phyloP scores from a whole-genome alignment of 2,797 vertebrate species.

The Chaunax sp. region DNA sequence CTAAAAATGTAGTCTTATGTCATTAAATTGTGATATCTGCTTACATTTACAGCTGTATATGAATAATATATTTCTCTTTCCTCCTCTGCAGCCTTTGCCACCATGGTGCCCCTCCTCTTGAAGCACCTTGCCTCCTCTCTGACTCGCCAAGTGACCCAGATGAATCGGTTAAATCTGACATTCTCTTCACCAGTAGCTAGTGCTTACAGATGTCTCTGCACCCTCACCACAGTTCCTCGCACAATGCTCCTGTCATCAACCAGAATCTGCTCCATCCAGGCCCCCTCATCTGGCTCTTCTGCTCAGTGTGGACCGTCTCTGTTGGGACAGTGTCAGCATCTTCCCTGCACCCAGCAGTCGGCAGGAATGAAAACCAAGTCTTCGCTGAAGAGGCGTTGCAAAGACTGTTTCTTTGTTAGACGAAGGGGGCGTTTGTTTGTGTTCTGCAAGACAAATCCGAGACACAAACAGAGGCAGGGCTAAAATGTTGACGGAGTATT shows the following conservation, averaged over 20 bases:
- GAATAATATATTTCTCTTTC: background rate
- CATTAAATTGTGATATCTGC: background rate
- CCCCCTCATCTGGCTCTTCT: background rate
- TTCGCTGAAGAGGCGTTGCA: constrained; percentile 86
- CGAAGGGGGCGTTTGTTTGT: constrained; percentile 89
- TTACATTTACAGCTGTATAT: background rate
- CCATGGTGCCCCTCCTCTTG: constrained; percentile 81
- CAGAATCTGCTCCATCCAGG: constrained; percentile 18
- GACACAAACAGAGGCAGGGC: constrained; percentile 92
- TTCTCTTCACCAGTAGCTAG: constrained; percentile 50
- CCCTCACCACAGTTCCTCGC: constrained; percentile 33
- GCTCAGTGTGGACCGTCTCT: constrained; percentile 42
- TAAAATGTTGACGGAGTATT: constrained; percentile 54
- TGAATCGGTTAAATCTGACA: constrained; percentile 40
- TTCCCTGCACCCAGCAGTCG: constrained; percentile 55
- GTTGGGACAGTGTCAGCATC: constrained; percentile 59
- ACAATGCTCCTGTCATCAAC: constrained; percentile 22
- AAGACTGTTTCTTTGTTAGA: constrained; percentile 90
- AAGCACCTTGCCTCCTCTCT: constrained; percentile 67
- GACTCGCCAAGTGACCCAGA: constrained; percentile 61
- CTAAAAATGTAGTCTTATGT: background rate
- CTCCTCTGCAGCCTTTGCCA: constrained; percentile 54
- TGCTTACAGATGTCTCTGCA: constrained; percentile 61
- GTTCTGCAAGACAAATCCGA: constrained; percentile 88
- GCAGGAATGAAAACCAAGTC: constrained; percentile 90